These are phyloP conservation scores for Nomada ruficornis DNA, from an alignment of 2,888 invertebrate species.

Conservation along the genomic window DNA sequence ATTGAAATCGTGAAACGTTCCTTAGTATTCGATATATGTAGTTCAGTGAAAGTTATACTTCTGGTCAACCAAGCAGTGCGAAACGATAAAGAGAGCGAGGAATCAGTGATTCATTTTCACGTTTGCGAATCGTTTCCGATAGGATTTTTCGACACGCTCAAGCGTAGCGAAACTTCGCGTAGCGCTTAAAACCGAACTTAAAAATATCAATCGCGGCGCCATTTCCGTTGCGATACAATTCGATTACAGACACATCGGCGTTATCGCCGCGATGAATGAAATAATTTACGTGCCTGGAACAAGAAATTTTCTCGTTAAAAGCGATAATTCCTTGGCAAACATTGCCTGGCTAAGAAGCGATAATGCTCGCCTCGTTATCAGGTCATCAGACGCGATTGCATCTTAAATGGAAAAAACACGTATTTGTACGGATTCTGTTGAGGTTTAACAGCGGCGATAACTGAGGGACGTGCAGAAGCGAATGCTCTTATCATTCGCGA, in stretches of 20 bases:
- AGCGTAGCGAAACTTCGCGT: neutral
- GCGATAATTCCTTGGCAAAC: constrained; percentile 28
- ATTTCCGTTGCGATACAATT: neutral
- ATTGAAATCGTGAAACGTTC: neutral
- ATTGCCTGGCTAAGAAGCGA: constrained; percentile 21
- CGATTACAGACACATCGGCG: neutral
- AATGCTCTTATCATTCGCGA: constrained; percentile 25
- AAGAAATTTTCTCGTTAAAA: constrained; percentile 5
- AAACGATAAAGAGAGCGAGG: neutral
- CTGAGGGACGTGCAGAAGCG: neutral
- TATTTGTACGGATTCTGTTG: neutral
- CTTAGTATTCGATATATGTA: neutral
- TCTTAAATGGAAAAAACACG: neutral
- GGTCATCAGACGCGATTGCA: constrained; percentile 23
- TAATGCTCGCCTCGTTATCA: constrained; percentile 41
- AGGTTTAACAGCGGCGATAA: constrained; percentile 17
- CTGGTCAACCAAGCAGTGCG: neutral
- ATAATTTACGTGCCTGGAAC: neutral
- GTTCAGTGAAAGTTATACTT: neutral
- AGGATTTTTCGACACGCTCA: neutral
- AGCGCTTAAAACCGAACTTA: too few relatives aligned
- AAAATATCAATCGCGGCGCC: neutral
- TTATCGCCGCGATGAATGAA: constrained; percentile 27
- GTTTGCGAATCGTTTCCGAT: neutral
- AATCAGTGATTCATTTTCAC: neutral